Conservation (phyloP, 2,888 invertebrate species). For the Lordiphosa fenestrarum region DNA sequence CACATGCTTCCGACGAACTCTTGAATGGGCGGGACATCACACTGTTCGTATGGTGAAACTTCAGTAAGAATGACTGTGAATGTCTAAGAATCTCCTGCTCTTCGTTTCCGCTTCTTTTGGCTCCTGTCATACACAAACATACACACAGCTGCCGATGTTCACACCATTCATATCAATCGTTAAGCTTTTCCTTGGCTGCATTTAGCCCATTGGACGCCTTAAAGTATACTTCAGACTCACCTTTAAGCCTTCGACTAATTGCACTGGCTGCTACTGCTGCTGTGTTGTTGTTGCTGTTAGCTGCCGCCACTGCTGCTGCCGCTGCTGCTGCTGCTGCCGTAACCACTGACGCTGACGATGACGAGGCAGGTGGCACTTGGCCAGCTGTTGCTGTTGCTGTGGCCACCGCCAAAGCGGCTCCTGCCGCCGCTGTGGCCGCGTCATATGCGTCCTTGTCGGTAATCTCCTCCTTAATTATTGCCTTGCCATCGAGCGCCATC, state of each 20-base stretch:
- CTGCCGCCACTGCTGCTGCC: slow-evolving; percentile 16
- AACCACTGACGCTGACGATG: slow-evolving; percentile 47
- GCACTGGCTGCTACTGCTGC: slow-evolving; percentile 44
- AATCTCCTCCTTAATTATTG: slow-evolving; percentile 84
- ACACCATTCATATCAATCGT: too few relatives aligned
- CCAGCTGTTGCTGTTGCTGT: slow-evolving; percentile 62
- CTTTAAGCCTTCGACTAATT: slow-evolving; percentile 72
- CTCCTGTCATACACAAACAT: slow-evolving; percentile 1
- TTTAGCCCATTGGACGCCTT: slow-evolving; percentile 40
- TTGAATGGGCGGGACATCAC: too few relatives aligned
- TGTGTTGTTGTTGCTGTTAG: slow-evolving; percentile 58
- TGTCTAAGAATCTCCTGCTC: too few relatives aligned
- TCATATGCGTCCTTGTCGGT: slow-evolving; percentile 82
- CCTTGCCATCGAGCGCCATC: slow-evolving; percentile 84
- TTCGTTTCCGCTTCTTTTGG: neutral
- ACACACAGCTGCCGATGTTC: neutral
- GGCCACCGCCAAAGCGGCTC: slow-evolving; percentile 51
- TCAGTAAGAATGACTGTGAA: too few relatives aligned
- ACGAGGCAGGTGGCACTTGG: slow-evolving; percentile 43
- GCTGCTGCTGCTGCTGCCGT: slow-evolving; percentile 50
- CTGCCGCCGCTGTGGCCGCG: slow-evolving; percentile 70
- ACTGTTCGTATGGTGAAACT: too few relatives aligned
- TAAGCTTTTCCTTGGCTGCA: slow-evolving; percentile 1
- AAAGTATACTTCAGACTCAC: slow-evolving; percentile 45
- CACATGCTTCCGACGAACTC: too few relatives aligned